Evolutionary conservation across 2,797 vertebrate species (phyloP), one percentile per base, ranked within the genome.

Genomic region (Brotula barbata): DNA sequence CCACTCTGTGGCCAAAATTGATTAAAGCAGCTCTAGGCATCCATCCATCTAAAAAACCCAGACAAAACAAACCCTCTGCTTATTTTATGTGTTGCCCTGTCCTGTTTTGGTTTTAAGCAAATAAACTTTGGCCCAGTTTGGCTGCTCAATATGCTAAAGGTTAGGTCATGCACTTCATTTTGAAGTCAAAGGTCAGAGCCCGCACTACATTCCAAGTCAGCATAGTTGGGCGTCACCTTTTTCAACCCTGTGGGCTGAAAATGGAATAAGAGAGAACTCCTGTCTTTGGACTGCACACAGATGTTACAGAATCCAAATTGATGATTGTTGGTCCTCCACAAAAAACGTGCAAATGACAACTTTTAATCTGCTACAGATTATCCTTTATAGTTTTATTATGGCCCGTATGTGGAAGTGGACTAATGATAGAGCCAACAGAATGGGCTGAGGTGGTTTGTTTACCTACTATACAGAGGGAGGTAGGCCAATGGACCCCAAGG

Each of bases 121-220:
- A 76, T 80, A 61, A 80, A 85, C 71, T 82, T 82, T 87, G 66
- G 49, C 73, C 81, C 45, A 75, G 56, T 80, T n/a, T 66, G 81
- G 55, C 49, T 60, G 49, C 23, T 73, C 49, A 59, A 50, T 42
- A 59, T 7, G 40, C 46, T 46, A 73, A 53, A 76, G 72, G 65
- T 76, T 65, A 69, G 79, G 68, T 64, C 70, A 52, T 61, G 56
- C 33, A 39, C 55, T 58, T 34, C 9, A 48, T 68, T 68, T 19
- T 74, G 36, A 82, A 71, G 83, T 85, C 4, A 86, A 74, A 88
- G 85, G 81, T 86, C 60, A 79, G 50, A 57, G 46, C 42, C 64
- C 60, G 74, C 55, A 45, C 28, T 28, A 70, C 74, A 86, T 84
- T 88, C 79, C 84, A 82, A 59, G 71, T 71, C 45, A 64, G 55